These are phyloP conservation scores for Daktulosphaira vitifoliae DNA, from an alignment of 1,140 invertebrate genomes.

Conservation along the genomic window DNA sequence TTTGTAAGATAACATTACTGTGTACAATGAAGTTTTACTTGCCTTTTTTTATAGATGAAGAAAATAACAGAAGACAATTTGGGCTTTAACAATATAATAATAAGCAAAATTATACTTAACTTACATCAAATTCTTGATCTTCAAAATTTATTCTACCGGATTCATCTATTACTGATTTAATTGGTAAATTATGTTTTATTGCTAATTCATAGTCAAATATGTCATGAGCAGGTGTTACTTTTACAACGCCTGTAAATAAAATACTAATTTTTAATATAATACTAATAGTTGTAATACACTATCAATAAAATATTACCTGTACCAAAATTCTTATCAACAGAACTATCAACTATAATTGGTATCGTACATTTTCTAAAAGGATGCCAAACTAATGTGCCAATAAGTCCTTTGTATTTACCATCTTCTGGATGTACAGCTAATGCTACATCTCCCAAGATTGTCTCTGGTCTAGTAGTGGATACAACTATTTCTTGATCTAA, in stretches of 20 bases:
- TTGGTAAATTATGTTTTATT: slow-evolving; percentile 61
- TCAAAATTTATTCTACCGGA: slow-evolving; percentile 60
- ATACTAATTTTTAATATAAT: not conserved
- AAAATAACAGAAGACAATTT: no score
- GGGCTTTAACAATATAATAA: no score
- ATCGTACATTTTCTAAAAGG: slow-evolving; percentile 66
- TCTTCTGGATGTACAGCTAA: slow-evolving; percentile 89
- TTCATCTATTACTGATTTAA: slow-evolving; percentile 70
- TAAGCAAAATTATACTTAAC: no score
- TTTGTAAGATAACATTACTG: no score
- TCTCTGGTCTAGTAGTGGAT: slow-evolving; percentile 95
- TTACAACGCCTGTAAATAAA: slow-evolving; percentile 68
- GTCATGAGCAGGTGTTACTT: slow-evolving; percentile 95
- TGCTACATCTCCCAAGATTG: slow-evolving; percentile 90
- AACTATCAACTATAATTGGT: slow-evolving; percentile 76
- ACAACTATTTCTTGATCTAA: slow-evolving; percentile 76
- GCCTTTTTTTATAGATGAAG: no score
- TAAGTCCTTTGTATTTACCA: slow-evolving; percentile 54
- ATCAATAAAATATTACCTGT: slow-evolving; percentile 55
- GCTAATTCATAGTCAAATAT: slow-evolving; percentile 78
- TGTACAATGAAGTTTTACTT: no score
- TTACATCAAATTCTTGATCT: slow-evolving; percentile 49
- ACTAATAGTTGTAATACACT: not conserved
- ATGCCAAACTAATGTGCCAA: slow-evolving; percentile 63
- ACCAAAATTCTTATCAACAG: slow-evolving; percentile 81